Evolutionary conservation across 2,888 invertebrate species (phyloP).

Genomic region (Ariolimax columbianus): DNA sequence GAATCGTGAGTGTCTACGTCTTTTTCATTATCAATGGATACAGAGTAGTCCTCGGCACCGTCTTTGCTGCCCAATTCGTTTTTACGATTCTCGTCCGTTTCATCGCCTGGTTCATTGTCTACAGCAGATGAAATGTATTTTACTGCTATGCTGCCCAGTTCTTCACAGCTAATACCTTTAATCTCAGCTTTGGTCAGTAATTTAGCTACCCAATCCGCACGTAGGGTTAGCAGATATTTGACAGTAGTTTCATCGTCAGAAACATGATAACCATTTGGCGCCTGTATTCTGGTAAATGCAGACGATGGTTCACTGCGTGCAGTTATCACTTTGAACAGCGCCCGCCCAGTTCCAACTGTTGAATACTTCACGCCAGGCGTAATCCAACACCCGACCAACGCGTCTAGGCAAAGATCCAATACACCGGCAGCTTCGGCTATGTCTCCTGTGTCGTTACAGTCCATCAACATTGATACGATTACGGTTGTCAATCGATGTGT

Average conservation of each 20-base stretch:
- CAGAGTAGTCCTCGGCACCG: neutral
- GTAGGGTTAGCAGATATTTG: slow-evolving; percentile 61
- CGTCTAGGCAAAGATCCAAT: slow-evolving; percentile 67
- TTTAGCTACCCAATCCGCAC: slow-evolving; percentile 70
- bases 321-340: neutral
- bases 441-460: slow-evolving; percentile 66
- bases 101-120: slow-evolving; percentile 57
- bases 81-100: slow-evolving; percentile 25
- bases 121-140: slow-evolving; percentile 60
- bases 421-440: slow-evolving; percentile 71
- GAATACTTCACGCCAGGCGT: slow-evolving; percentile 64
- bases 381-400: slow-evolving; percentile 74
- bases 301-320: slow-evolving; percentile 3
- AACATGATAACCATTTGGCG: slow-evolving; percentile 54
- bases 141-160: slow-evolving; percentile 65
- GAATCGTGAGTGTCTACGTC: slow-evolving; percentile 51
- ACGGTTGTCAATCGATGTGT: slow-evolving; percentile 66
- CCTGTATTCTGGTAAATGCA: slow-evolving; percentile 27
- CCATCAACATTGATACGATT: slow-evolving; percentile 66
- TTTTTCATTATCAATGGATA: slow-evolving; percentile 45
- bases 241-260: slow-evolving; percentile 63
- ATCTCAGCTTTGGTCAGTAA: slow-evolving; percentile 66
- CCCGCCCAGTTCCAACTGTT: neutral
- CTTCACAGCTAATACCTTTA: slow-evolving; percentile 63
- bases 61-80: neutral